These are phyloP conservation scores for Acrocephalus scirpaceus DNA, from an alignment of 2,797 vertebrate species.

Conservation along the genomic window DNA sequence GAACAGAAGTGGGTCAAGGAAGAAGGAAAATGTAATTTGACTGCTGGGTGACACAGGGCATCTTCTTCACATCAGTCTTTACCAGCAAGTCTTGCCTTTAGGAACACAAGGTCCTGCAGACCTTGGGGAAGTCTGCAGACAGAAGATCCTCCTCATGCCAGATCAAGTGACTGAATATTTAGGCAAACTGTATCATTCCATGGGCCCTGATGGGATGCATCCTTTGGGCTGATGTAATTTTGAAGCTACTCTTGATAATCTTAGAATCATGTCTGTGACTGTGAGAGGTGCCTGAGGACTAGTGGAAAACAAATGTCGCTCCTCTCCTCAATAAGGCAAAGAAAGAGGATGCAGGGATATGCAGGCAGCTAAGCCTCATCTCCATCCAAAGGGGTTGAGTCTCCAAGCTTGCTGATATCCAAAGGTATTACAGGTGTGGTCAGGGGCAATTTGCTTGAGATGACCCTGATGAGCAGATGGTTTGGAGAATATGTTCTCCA, in stretches of 20 bases:
- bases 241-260: not conserved
- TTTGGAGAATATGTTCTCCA: not conserved
- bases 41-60: not conserved
- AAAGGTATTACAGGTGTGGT: not conserved
- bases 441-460: not conserved
- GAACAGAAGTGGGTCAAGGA: not conserved
- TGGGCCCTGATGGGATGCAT: not conserved
- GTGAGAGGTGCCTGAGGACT: not conserved
- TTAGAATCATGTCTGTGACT: not conserved
- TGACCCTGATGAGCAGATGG: not conserved
- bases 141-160: not conserved
- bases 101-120: not conserved
- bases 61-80: not conserved
- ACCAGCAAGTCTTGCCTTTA: not conserved
- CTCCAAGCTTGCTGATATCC: not conserved
- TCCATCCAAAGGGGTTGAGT: not conserved
- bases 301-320: not conserved
- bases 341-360: not conserved
- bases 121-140: not conserved
- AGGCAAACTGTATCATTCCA: not conserved
- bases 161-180: not conserved
- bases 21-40: not conserved
- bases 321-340: not conserved
- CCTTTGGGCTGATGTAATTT: not conserved
- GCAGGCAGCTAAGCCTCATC: not conserved